Evolutionary conservation across 1,140 invertebrate genomes (phyloP).

Genomic region (Pseudachorutes palmiensis): DNA sequence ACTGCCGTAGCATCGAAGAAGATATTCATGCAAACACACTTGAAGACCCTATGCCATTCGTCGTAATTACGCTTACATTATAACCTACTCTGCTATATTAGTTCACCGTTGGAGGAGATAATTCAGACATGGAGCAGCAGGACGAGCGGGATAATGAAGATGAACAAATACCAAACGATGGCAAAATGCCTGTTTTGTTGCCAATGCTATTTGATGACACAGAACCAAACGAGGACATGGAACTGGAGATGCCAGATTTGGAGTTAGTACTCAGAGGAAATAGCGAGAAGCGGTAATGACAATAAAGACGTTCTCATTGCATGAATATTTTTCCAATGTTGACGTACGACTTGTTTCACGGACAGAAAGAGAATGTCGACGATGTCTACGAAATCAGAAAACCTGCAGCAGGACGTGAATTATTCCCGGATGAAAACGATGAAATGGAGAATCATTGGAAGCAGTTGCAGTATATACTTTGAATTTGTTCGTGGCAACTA

Average conservation of each 20-base stretch:
- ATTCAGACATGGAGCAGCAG: too few species aligned
- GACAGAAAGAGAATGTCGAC: background rate
- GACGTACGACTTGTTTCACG: background rate
- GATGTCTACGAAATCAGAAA: too few species aligned
- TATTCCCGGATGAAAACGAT: too few species aligned
- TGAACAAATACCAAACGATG: background rate
- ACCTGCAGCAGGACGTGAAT: too few species aligned
- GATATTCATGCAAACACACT: background rate
- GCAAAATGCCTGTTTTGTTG: too few species aligned
- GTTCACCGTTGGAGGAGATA: background rate
- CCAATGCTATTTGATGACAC: background rate
- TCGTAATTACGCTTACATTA: too few species aligned
- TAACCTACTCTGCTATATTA: too few species aligned
- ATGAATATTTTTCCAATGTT: background rate
- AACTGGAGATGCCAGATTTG: background rate
- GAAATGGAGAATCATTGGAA: too few species aligned
- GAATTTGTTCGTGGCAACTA: too few species aligned
- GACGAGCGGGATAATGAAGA: background rate
- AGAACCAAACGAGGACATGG: background rate
- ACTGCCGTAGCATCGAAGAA: too few species aligned
- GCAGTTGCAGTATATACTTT: too few species aligned
- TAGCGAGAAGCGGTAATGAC: background rate
- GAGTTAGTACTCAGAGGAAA: background rate
- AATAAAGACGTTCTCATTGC: background rate
- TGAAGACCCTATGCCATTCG: background rate